phyloP scores from a whole-genome alignment of 92 coral and sea anemone species.

The Palythoa grandiflora region DNA sequence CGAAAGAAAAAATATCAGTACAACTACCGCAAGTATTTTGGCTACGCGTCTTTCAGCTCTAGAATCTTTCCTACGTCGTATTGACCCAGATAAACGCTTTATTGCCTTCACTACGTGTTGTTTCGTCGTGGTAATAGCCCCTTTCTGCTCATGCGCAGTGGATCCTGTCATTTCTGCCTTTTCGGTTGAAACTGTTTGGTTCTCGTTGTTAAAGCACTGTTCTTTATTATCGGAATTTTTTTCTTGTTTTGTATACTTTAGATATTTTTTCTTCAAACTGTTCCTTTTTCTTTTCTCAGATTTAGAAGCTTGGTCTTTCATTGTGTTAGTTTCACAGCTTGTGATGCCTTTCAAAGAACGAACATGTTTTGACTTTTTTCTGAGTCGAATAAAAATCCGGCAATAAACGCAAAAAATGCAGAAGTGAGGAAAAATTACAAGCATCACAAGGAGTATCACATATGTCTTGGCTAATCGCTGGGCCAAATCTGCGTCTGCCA shows the following conservation, averaged over 20 bases:
- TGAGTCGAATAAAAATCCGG: constrained; percentile 30
- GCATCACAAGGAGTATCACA: constrained; percentile 2
- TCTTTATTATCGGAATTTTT: not conserved
- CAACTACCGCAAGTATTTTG: constrained; percentile 29
- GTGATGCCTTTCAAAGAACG: constrained; percentile 6
- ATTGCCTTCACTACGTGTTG: not conserved
- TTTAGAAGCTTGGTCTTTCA: not conserved
- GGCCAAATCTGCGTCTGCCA: not conserved
- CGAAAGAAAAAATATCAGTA: constrained; percentile 31
- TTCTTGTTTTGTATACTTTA: not conserved
- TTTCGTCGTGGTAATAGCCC: not conserved
- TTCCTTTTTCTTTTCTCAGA: not conserved
- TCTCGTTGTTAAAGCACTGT: not conserved
- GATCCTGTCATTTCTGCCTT: not conserved
- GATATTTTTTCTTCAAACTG: not conserved
- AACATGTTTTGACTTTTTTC: constrained; percentile 8
- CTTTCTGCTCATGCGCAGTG: not conserved
- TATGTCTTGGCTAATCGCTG: not conserved
- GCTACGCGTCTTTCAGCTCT: constrained; percentile 45
- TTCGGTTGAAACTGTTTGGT: not conserved
- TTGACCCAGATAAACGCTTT: not conserved
- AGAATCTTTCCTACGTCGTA: constrained; percentile 1
- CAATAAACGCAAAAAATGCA: constrained; percentile 23
- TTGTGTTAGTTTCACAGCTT: not conserved
- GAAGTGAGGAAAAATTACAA: not conserved